Evolutionary conservation across 2,888 invertebrate genomes (phyloP), one percentile per base, ranked within the genome.

Genomic region (Ophonus ardosiacus): DNA sequence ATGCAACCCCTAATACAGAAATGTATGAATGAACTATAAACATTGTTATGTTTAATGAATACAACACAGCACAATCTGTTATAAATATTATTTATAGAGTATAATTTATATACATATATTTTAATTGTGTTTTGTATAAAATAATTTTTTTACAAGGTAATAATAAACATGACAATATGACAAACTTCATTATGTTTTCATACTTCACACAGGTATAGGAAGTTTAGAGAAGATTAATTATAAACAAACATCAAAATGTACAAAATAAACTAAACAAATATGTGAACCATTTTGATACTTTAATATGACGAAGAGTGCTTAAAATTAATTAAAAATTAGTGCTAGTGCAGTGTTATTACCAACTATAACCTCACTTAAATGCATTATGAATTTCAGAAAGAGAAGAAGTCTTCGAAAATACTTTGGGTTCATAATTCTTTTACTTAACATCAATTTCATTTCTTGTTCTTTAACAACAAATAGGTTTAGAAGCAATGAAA

Each of bases 361-460:
- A 8, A 31, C 40, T 17, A 17, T 71, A 71, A 71, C 71, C 71
- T 43, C 71, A 71, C 18, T 18, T 71, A 43, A 71, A 71, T 71
- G 71, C 17, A 43, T 17, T n/a, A 84, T 84, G 84, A 76, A 84
- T 74, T 84, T 63, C 24, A 31, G 78, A 56, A 82, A 40, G 56
- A 68, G 82, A 82, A 82, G 71, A 57, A 15, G 61, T 80, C 61
- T 80, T 5, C 38, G 76, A 43, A 84, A 43, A 63, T 78, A 78
- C 76, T 84, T 78, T 78, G 76, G 59, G 43, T 78, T 76, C 40
- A 51, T 84, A 21, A 74, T 84, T n/a, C 63, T 84, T 43, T 78
- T 84, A 78, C 63, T 84, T 43, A 84, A 84, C 40, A 78, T 84
- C n/a, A 84, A 76, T 43, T 78, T 38, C 24, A 84, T 84, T 21